These are phyloP conservation scores for Apis laboriosa DNA, from an alignment of 1,140 invertebrate species.

Conservation along the genomic window DNA sequence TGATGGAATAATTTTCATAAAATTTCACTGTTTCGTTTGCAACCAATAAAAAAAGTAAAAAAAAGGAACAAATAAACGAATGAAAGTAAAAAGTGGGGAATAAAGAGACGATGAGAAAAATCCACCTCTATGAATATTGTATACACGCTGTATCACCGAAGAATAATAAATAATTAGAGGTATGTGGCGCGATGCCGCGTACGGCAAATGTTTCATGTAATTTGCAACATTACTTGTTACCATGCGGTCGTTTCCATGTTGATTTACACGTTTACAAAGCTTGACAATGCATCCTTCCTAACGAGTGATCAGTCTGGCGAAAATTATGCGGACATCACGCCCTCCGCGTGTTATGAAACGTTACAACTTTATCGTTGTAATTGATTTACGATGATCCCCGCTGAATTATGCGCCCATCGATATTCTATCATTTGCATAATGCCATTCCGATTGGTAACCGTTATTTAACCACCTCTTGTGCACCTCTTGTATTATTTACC, in stretches of 20 bases:
- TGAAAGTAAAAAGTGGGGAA: too few relatives aligned
- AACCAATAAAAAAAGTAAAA: neutral
- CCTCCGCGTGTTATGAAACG: neutral
- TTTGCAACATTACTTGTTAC: neutral
- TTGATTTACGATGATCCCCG: neutral
- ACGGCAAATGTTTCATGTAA: conserved; percentile 18
- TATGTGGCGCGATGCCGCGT: neutral
- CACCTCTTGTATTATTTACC: too few relatives aligned
- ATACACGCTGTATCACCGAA: too few relatives aligned
- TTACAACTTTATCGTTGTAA: conserved; percentile 6
- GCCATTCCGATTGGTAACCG: too few relatives aligned
- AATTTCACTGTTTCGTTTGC: neutral
- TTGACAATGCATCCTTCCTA: neutral
- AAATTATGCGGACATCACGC: neutral
- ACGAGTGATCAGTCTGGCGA: neutral
- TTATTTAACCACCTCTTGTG: neutral
- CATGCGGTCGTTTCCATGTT: neutral
- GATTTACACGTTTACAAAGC: conserved; percentile 35
- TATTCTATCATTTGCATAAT: neutral
- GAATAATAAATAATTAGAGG: neutral
- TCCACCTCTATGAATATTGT: neutral
- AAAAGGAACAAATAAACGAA: neutral
- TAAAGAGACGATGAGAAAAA: too few relatives aligned
- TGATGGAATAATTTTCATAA: neutral
- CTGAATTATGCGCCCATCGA: neutral